These are phyloP conservation scores for Acanthurus leucopareius DNA, from an alignment of 2,797 vertebrate species.

Conservation along the genomic window DNA sequence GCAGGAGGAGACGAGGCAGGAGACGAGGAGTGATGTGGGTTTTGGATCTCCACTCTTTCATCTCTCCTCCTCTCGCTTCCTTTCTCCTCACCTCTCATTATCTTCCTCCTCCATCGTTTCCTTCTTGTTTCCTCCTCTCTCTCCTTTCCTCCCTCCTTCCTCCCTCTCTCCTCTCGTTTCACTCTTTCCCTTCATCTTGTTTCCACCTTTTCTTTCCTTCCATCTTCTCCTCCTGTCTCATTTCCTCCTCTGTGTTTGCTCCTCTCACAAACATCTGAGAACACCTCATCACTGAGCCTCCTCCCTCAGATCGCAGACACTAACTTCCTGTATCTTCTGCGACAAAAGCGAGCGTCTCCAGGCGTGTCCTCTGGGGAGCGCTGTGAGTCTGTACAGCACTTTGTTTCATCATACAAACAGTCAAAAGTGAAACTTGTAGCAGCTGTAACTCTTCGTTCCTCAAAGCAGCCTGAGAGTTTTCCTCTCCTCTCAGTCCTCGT, in stretches of 20 bases:
- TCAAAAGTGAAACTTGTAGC: not conserved
- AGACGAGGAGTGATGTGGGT: too few relatives aligned
- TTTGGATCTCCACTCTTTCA: too few relatives aligned
- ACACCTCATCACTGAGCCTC: too few relatives aligned
- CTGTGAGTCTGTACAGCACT: too few relatives aligned
- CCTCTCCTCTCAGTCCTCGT: not conserved
- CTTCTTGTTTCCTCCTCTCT: not conserved
- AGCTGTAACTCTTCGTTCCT: not conserved
- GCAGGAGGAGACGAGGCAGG: not conserved
- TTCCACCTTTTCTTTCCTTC: too few relatives aligned
- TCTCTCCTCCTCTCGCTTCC: not conserved
- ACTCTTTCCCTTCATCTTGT: too few relatives aligned
- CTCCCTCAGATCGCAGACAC: not conserved
- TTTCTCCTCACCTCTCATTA: not conserved
- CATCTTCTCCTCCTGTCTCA: not conserved
- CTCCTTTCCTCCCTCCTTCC: not conserved
- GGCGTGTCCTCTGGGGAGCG: not conserved
- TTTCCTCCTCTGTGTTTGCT: not conserved
- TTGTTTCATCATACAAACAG: not conserved
- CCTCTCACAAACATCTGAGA: too few relatives aligned
- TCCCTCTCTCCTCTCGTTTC: too few relatives aligned
- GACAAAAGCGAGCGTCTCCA: too few relatives aligned
- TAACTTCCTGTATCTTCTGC: not conserved
- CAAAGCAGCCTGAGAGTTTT: not conserved
- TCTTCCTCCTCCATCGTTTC: not conserved